These are phyloP conservation scores for Notiomystis cincta DNA, from an alignment of 2,113 vertebrate species.

Conservation along the genomic window DNA sequence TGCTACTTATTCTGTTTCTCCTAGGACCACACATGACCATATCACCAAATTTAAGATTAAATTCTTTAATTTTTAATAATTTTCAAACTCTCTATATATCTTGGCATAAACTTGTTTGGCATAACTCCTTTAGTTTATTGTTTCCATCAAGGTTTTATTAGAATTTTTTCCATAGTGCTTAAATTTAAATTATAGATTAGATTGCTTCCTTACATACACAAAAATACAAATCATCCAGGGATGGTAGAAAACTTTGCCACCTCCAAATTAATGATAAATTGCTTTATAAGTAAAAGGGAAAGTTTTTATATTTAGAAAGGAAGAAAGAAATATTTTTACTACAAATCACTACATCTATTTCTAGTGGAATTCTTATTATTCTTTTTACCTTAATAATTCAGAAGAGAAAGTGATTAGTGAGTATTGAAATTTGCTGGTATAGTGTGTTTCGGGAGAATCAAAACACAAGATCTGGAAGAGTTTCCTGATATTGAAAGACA, in stretches of 20 bases:
- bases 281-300: background rate
- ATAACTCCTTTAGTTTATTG: background rate
- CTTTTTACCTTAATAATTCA: background rate
- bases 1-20: background rate
- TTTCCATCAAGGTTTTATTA: background rate
- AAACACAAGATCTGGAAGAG: background rate
- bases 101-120: background rate
- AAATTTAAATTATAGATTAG: background rate
- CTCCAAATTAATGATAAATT: background rate
- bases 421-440: background rate
- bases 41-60: background rate
- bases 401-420: background rate
- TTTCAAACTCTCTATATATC: background rate
- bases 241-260: background rate
- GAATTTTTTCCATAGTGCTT: background rate
- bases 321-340: background rate
- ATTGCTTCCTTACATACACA: background rate
- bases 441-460: background rate
- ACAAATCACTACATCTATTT: background rate
- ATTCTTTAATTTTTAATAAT: background rate
- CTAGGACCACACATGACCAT: background rate
- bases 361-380: background rate
- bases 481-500: background rate
- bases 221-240: background rate
- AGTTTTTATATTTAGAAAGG: background rate